phyloP scores from a whole-genome alignment of 2,797 vertebrate species.

The Pangasius sanitwongsei region DNA sequence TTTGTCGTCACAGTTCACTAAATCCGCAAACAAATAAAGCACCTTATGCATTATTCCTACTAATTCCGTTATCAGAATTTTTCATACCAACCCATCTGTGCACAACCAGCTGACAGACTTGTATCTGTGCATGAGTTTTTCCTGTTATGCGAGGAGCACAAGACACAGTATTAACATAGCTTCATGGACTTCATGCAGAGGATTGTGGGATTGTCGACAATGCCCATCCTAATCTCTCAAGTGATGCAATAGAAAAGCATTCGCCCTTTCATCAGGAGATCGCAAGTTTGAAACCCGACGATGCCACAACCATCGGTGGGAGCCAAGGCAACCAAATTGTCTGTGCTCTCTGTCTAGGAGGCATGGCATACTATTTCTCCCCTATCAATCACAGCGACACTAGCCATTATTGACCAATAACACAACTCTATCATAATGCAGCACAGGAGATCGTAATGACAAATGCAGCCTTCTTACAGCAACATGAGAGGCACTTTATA shows the following conservation, averaged over 20 bases:
- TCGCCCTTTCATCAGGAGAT: not conserved
- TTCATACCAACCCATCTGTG: slow-evolving; percentile 15
- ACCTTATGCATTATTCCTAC: not conserved
- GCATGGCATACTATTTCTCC: not conserved
- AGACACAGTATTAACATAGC: slow-evolving; percentile 16
- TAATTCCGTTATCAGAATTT: slow-evolving; percentile 38
- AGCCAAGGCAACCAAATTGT: not conserved
- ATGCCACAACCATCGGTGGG: not conserved
- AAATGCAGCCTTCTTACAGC: not conserved
- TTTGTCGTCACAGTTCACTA: slow-evolving; percentile 22
- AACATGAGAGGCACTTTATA: not conserved
- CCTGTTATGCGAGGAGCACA: not conserved
- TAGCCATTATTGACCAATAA: not conserved
- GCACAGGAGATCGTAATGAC: not conserved
- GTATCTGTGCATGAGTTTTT: not conserved
- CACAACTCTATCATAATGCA: not conserved
- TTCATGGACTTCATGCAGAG: not conserved
- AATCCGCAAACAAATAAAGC: slow-evolving; percentile 28
- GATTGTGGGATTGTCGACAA: not conserved
- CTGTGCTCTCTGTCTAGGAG: not conserved
- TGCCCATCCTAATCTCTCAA: not conserved
- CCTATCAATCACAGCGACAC: not conserved
- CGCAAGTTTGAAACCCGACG: not conserved
- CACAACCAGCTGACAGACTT: slow-evolving; percentile 17
- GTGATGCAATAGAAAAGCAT: not conserved